A percentile compares a stretch with the other conserved stretches of the same genome.
These are phyloP conservation scores for Allacma fusca DNA, from an alignment of 2,888 invertebrate genomes.

Conservation along the genomic window DNA sequence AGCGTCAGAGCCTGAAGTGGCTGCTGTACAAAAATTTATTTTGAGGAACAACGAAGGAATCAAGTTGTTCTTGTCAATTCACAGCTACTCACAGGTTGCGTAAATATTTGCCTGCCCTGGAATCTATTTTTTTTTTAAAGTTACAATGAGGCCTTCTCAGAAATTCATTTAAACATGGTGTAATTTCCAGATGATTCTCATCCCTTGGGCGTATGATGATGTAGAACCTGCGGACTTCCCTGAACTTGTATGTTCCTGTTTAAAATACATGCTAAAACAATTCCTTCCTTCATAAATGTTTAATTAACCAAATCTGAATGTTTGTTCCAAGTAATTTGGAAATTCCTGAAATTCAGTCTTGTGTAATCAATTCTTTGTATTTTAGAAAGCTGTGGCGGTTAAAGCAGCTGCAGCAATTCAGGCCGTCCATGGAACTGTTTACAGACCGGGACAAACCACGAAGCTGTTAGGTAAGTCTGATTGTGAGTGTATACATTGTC, in stretches of 20 bases:
- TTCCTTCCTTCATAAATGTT: too few species aligned
- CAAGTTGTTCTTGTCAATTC: constrained; percentile 71
- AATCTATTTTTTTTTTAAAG: background rate
- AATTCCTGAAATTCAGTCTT: too few species aligned
- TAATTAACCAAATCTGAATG: too few species aligned
- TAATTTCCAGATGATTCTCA: constrained; percentile 69
- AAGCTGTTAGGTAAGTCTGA: constrained; percentile 12
- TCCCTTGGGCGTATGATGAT: constrained; percentile 70
- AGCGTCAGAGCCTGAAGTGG: constrained; percentile 76
- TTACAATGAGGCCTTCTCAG: too few species aligned
- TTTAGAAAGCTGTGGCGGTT: background rate
- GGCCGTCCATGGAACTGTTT: background rate
- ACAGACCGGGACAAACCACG: constrained; percentile 5
- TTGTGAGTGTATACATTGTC: too few species aligned
- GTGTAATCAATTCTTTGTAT: too few species aligned
- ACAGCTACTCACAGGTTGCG: constrained; percentile 71
- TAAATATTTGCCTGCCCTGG: too few species aligned
- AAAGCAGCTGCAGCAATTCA: background rate
- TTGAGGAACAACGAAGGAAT: constrained; percentile 63
- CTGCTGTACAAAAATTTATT: constrained; percentile 72
- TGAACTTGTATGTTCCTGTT: constrained; percentile 65
- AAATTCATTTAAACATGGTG: too few species aligned
- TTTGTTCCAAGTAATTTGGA: too few species aligned
- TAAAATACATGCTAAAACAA: too few species aligned
- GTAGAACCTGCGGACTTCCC: constrained; percentile 67